phyloP scores from a whole-genome alignment of 2,888 invertebrate genomes.

The Orthosia cruda region DNA sequence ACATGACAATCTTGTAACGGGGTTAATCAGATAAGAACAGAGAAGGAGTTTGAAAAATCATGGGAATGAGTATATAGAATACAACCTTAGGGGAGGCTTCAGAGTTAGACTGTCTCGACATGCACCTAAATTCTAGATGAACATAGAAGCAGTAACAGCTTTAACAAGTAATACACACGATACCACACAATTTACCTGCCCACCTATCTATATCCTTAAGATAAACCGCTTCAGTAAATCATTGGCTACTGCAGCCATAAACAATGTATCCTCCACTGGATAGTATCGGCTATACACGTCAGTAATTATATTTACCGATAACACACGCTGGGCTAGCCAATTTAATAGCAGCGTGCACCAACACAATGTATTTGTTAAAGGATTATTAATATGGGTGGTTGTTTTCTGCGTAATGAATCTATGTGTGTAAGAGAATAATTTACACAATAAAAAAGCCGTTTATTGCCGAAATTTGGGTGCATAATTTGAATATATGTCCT shows the following conservation, averaged over 20 bases:
- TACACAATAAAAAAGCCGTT: no score
- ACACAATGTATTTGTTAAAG: conserved; percentile 19
- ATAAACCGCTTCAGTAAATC: conserved; percentile 63
- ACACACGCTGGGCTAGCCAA: conserved; percentile 25
- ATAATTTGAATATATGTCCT: not conserved
- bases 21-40: no score
- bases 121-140: not conserved
- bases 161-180: not conserved
- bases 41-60: no score
- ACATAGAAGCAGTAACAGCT: not conserved
- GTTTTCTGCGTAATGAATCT: not conserved
- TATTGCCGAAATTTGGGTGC: no score
- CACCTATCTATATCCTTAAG: conserved; percentile 23
- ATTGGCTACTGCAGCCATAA: conserved; percentile 59
- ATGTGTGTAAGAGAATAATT: not conserved
- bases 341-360: conserved; percentile 24
- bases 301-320: conserved; percentile 47
- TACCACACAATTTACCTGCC: not conserved
- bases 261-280: conserved; percentile 53
- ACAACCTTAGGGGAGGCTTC: not conserved
- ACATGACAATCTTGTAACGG: no score
- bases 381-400: not conserved
- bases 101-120: not conserved
- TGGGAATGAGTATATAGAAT: not conserved
- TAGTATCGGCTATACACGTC: conserved; percentile 21